These are phyloP conservation scores for Oostethus manadensis DNA, from an alignment of 2,113 vertebrate genomes.

Conservation along the genomic window DNA sequence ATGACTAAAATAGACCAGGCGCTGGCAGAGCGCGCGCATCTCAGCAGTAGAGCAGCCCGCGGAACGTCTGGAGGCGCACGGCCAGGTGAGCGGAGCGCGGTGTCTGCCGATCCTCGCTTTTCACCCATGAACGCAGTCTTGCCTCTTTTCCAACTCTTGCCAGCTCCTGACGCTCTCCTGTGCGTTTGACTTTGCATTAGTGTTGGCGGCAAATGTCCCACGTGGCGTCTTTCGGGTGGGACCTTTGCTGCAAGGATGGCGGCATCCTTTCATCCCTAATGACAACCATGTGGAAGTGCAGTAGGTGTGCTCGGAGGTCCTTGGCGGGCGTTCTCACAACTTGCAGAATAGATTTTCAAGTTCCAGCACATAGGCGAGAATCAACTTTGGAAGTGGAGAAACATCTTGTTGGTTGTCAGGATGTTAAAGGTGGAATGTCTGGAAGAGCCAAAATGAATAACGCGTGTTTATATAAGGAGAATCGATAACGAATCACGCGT, in stretches of 20 bases:
- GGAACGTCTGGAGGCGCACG: constrained; percentile 6
- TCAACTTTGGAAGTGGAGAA: no score
- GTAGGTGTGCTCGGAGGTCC: neutral
- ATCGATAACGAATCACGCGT: no score
- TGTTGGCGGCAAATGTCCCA: neutral
- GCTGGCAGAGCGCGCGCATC: neutral
- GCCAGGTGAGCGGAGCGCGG: constrained; percentile 14
- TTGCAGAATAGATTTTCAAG: neutral
- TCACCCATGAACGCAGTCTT: neutral
- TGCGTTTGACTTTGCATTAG: no score
- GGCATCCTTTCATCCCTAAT: no score
- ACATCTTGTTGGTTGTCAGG: no score
- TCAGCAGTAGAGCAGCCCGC: neutral
- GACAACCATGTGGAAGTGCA: no score
- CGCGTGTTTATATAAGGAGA: no score
- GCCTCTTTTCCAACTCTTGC: neutral
- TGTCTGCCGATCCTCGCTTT: no score
- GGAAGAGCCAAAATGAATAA: no score
- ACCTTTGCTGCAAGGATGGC: no score
- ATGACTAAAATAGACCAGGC: neutral
- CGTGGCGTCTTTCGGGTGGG: neutral
- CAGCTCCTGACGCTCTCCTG: no score
- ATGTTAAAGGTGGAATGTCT: no score
- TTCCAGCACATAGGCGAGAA: neutral
- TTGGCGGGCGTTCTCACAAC: neutral